Conservation (phyloP, 2,797 vertebrate genomes). For the Eulemur mongoz region DNA sequence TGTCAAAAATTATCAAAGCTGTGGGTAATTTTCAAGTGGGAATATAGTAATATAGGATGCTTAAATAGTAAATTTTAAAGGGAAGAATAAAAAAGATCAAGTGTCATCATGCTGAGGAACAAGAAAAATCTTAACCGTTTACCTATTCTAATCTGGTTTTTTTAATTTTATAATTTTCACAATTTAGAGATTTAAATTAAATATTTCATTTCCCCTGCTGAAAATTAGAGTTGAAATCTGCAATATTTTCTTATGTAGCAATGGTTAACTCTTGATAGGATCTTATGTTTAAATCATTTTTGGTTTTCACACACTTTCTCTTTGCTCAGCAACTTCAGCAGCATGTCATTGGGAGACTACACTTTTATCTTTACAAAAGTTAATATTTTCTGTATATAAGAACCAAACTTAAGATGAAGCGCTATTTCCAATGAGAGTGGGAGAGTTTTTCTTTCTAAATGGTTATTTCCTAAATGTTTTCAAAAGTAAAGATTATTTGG, state of each 20-base stretch:
- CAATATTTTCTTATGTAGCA: not conserved
- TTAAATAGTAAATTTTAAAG: not conserved
- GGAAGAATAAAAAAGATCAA: not conserved
- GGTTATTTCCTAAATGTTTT: not conserved
- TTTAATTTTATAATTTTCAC: slow-evolving; percentile 26
- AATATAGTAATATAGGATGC: not conserved
- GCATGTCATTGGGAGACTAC: not conserved
- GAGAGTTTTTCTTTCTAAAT: not conserved
- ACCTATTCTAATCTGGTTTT: slow-evolving; percentile 2
- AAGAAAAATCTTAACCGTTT: not conserved
- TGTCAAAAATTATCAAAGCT: not conserved
- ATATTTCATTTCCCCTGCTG: not conserved
- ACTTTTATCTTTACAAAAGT: not conserved
- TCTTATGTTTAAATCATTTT: not conserved
- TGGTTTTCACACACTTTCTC: not conserved
- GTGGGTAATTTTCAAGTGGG: not conserved
- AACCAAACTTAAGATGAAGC: not conserved
- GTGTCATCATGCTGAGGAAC: not conserved
- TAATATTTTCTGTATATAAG: not conserved
- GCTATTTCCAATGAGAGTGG: not conserved
- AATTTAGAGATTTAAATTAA: not conserved
- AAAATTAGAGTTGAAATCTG: slow-evolving; percentile 4
- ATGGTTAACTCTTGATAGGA: not conserved
- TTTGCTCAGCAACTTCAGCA: not conserved
- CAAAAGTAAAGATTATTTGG: not conserved